Base-by-base conservation (phyloP, 2,888 invertebrate genomes). In the Amphimallon solstitiale region DNA sequence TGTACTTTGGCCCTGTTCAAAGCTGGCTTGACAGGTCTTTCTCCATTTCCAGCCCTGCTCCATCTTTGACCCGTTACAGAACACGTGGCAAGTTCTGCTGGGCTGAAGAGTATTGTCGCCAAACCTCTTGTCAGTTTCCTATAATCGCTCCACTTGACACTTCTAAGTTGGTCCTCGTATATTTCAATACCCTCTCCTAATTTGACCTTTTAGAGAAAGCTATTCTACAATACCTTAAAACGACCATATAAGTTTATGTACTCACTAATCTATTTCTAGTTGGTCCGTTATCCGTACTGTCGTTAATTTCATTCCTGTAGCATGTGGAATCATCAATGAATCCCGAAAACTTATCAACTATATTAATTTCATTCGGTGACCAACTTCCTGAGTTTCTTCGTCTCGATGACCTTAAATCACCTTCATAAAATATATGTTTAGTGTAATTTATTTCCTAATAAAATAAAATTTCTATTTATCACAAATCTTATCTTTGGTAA, bases 61-160 rank as follows among this genome's bases (percentile, higher is more conserved):
- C 90, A 91, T 68, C 91, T 86, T 83, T 91, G 91, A 40, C 91
- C 91, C 54, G 91, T 91, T 59, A 91, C 91, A 12, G 90, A 90
- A 79, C 90, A 90, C 19, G 90, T 90, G 12, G 90, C 91, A 78
- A 91, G 82, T 81, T 91, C 91, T 70, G 89, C 88, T 7, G 90
- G 90, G 73, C 90, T 89, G 81, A 91, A 91, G 71, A 91, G 79
- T 73, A 90, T 90, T n/a, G 90, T 90, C 14, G 91, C 91, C 75
- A 91, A 80, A 46, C 90, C 90, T 38, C 91, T 85, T 52, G 91
- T 91, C 81, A 91, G 84, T 80, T 91, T 91, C 70, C 90, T 82
- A 75, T 90, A 91, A 82, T 91, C 90, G 68, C 88, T 90, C 90
- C 90, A 90, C 79, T 91, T 91, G 23, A 90, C 89, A 61, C 89